Conservation (phyloP, 2,113 vertebrate species). For the Silurus glanis region DNA sequence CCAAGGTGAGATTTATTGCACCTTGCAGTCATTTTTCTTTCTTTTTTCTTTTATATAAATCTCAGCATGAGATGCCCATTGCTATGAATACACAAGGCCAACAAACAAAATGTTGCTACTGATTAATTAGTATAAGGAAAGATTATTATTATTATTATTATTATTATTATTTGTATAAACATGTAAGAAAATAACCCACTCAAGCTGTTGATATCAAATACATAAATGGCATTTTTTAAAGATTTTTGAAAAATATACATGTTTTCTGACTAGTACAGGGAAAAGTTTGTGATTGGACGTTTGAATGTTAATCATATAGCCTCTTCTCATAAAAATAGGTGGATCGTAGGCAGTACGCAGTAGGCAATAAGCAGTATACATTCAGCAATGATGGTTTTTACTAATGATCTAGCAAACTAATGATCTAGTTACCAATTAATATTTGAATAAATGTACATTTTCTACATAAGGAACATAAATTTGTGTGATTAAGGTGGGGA, state of each 20-base stretch:
- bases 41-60: background rate
- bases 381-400: background rate
- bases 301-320: background rate
- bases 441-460: background rate
- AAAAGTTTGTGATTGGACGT: background rate
- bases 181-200: too few species aligned
- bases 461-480: background rate
- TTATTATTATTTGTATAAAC: too few species aligned
- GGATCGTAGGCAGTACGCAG: background rate
- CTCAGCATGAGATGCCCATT: background rate
- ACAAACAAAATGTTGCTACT: background rate
- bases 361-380: background rate
- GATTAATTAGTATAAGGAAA: too few species aligned
- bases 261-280: background rate
- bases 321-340: background rate
- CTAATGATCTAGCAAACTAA: too few species aligned
- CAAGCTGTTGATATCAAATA: too few species aligned
- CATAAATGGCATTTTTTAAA: background rate
- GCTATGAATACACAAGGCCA: background rate
- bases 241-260: background rate
- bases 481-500: background rate
- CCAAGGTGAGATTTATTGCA: background rate
- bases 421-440: background rate
- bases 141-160: too few species aligned
- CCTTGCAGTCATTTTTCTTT: background rate